Evolutionary conservation across 2,113 vertebrate genomes (phyloP), one percentile per base, ranked within the genome.

Genomic region (Pedionomus torquatus): DNA sequence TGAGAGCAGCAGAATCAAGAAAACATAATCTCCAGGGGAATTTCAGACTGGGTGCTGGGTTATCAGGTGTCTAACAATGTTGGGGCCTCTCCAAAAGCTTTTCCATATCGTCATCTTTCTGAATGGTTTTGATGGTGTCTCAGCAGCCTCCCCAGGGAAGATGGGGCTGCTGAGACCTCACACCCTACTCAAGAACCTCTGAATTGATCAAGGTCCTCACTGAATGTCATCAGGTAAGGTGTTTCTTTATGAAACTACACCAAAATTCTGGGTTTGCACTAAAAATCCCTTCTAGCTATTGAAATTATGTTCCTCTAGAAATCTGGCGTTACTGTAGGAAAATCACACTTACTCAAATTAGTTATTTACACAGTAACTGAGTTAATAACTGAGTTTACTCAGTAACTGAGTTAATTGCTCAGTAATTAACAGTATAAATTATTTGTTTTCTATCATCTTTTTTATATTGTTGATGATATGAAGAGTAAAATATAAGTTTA

Each of bases 121-220:
- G 18, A 1, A 5, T 37, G 60, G 35, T 18, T 83, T 55, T 49
- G 60, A 13, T 11, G 25, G 51, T 26, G 23, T 31, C 25, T 0
- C 3, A 15, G 77, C 54, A 76, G 63, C 41, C 35, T 41, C 41
- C 43, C 37, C 33, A 6, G 19, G 49, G 43, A 70, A 19, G 23
- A 60, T 0, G 2, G 26, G 35, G 35, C 65, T 66, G 65, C 0
- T 2, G 41, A 55, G 41, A 61, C 46, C 41, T 55, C 19, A 0
- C 17, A 17, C 41, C 17, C 33, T 46, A 10, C 71, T n/a, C 16
- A 12, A 49, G 66, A 83, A 33, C 35, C 51, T 81, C 57, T 14
- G 11, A 63, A 19, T 30, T 26, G 48, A 58, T 19, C 39, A 26
- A 43, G 17, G 9, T 16, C 57, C 78, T 55, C 63, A 11, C 24